Evolutionary conservation across 1,140 invertebrate genomes (phyloP), one percentile per base, ranked within the genome.

Genomic region (Pachyrhynchus sulphureomaculatus): DNA sequence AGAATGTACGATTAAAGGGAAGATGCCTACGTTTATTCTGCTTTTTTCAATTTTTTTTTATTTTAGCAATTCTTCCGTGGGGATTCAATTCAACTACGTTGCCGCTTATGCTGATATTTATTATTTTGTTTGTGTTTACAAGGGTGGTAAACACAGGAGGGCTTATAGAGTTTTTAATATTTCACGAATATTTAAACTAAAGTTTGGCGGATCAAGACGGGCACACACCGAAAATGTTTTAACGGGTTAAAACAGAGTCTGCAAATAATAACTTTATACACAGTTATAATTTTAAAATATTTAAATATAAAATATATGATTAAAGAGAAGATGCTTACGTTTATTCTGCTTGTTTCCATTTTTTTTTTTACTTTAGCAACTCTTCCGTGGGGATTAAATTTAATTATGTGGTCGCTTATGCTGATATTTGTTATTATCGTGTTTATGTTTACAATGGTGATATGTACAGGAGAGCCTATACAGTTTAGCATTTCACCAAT

Each of bases 111-210:
- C 26, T 63, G 29, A 8, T 66, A 36, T 66, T 13, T 12, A 20
- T 61, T 20, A 10, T 66, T n/a, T 2, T 58, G 13, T 12, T 52
- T 6, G n/a, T 51, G 2, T 41, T 62, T 10, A 8, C 51, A 8
- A 52, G 52, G 29, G 44, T 42, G 0, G n/a, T 57, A 24, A 20
- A 13, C 0, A 59, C 36, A 26, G 49, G 47, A 4, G 17, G 39
- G 12, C 26, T 45, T n/a, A 59, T 66, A 17, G 61, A 66, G 41
- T n/a, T n/a, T 56, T 63, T 17, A 66, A 63, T 21, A 36, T 64
- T 15, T 39, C 54, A 3, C 62, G 55, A 48, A 8, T 64, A 8
- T 26, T 64, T 13, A 51, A 64, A 45, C 13, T 64, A 4, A 57
- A 64, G 21, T 53, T 58, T 33, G 55, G 62, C 5, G 26, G 34